phyloP scores from a whole-genome alignment of 53 echinoderm and acorn worm species.

The Paracentrotus lividus region DNA sequence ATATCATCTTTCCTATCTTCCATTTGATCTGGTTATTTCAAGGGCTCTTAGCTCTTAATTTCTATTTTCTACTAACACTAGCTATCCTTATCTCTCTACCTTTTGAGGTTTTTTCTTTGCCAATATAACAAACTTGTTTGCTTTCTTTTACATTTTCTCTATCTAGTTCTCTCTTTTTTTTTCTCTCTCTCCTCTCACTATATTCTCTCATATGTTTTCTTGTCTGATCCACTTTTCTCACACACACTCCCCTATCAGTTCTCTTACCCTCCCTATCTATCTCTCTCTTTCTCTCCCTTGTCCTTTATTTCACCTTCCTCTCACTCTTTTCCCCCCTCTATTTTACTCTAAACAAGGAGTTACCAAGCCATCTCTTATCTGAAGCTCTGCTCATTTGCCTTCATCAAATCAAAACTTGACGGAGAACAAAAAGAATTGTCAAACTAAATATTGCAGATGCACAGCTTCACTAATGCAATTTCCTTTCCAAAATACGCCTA shows the following conservation, averaged over 20 bases:
- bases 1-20: neutral
- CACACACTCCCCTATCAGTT: neutral
- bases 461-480: conserved; percentile 54
- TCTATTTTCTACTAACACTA: neutral
- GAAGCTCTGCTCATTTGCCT: neutral
- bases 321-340: neutral
- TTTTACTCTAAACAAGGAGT: neutral
- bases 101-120: neutral
- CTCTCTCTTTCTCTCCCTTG: neutral
- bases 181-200: neutral
- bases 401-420: conserved; percentile 7
- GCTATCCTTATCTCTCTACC: neutral
- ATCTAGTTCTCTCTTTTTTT: neutral
- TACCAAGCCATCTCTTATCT: neutral
- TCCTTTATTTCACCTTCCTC: neutral
- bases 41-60: too few species aligned
- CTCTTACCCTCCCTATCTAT: neutral
- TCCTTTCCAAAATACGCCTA: conserved; percentile 37
- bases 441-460: neutral
- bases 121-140: neutral
- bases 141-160: neutral
- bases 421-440: neutral
- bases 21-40: neutral
- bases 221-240: neutral
- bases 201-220: neutral